Conservation (phyloP, 2,888 invertebrate genomes). For the Drosophila phalerata region DNA sequence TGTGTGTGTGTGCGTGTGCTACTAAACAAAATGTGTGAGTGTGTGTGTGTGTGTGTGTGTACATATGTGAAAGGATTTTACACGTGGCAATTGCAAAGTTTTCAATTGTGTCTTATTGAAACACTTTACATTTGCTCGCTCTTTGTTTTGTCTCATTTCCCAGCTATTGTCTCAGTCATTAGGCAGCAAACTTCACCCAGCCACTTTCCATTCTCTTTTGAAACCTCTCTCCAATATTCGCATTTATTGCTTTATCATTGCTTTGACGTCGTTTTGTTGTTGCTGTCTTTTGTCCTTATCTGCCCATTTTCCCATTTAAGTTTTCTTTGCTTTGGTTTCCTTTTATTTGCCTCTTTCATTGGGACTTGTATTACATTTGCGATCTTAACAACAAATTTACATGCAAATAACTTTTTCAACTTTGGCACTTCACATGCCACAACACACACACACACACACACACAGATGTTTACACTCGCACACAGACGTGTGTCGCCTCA, state of each 20-base stretch:
- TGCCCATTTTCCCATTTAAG: conserved; percentile 53
- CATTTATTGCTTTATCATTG: conserved; percentile 55
- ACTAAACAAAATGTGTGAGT: conserved; percentile 7
- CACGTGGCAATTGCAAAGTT: conserved; percentile 59
- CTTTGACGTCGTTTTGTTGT: conserved; percentile 30
- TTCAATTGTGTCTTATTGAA: conserved; percentile 64
- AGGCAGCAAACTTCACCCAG: conserved; percentile 14
- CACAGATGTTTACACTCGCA: conserved; percentile 10
- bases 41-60: conserved; percentile 2
- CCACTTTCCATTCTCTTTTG: background rate
- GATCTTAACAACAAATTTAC: conserved; percentile 77
- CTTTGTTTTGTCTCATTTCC: conserved; percentile 42
- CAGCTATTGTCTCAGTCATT: conserved; percentile 54
- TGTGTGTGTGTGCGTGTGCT: conserved; percentile 2
- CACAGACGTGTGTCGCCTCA: conserved; percentile 59
- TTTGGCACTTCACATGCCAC: conserved; percentile 64
- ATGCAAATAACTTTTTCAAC: conserved; percentile 81
- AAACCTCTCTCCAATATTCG: background rate
- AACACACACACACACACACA: conserved; percentile 23
- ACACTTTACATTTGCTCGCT: conserved; percentile 56
- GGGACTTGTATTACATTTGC: conserved; percentile 70
- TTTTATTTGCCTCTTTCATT: conserved; percentile 44
- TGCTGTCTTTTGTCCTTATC: conserved; percentile 40
- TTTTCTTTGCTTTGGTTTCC: conserved; percentile 49
- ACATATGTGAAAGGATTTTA: conserved; percentile 29